phyloP scores from a whole-genome alignment of 2,113 vertebrate species.

The Phalacrocorax pelagicus region DNA sequence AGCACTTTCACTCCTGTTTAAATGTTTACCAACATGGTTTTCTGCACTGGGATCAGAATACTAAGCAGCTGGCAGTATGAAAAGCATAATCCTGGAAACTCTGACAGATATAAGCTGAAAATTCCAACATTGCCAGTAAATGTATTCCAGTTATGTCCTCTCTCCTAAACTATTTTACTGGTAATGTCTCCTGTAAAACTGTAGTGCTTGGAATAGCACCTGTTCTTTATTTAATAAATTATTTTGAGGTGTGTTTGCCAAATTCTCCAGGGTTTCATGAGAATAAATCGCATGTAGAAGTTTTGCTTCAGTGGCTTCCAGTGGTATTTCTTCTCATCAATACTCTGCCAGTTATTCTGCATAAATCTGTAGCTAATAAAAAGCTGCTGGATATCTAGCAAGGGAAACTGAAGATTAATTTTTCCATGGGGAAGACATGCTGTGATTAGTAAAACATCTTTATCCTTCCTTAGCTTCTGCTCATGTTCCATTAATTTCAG shows the following conservation, averaged over 20 bases:
- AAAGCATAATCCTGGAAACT: constrained; percentile 3
- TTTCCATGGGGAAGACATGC: not conserved
- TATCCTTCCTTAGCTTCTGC: not conserved
- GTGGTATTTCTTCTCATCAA: not conserved
- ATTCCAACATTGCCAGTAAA: not conserved
- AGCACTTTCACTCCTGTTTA: not conserved
- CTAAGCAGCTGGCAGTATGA: not conserved
- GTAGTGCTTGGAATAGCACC: not conserved
- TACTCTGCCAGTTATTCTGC: not conserved
- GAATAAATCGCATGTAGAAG: not conserved
- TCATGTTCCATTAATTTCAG: not conserved
- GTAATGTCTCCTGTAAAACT: not conserved
- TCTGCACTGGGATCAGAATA: not conserved
- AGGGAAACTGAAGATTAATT: not conserved
- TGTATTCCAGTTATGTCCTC: not conserved
- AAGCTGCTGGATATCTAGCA: not conserved
- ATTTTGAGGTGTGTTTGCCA: not conserved
- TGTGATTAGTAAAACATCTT: not conserved
- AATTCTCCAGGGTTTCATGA: not conserved
- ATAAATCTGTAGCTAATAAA: not conserved
- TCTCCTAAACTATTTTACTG: not conserved
- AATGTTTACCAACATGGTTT: not conserved
- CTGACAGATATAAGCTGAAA: constrained; percentile 1
- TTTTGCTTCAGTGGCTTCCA: not conserved
- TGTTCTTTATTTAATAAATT: not conserved